Percentiles rank a stretch among this genome's conserved stretches.
These are phyloP conservation scores for Oryctes rhinoceros DNA, from an alignment of 1,140 invertebrate species.

Conservation along the genomic window DNA sequence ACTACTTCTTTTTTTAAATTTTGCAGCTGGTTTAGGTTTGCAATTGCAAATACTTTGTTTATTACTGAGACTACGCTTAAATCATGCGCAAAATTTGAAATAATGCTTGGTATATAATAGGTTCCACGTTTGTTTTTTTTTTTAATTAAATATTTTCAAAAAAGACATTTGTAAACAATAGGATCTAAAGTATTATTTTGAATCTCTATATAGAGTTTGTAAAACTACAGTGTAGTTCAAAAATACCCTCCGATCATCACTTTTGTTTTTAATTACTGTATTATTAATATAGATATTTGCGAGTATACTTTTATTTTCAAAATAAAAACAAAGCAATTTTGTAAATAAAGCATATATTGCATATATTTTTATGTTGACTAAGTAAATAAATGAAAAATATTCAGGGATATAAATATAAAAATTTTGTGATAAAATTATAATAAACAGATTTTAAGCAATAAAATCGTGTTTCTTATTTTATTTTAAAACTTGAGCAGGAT, in stretches of 20 bases:
- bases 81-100: too few relatives aligned
- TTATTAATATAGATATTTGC: too few relatives aligned
- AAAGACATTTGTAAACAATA: too few relatives aligned
- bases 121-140: neutral
- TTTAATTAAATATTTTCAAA: too few relatives aligned
- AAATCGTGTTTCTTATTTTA: neutral
- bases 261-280: neutral
- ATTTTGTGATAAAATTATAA: conserved; percentile 34
- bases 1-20: too few relatives aligned
- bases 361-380: conserved; percentile 19
- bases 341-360: conserved; percentile 25
- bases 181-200: neutral
- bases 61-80: too few relatives aligned
- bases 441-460: conserved; percentile 1
- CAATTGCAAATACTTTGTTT: too few relatives aligned
- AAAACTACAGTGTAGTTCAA: neutral
- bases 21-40: too few relatives aligned
- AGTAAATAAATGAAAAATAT: neutral
- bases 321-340: neutral
- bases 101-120: too few relatives aligned
- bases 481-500: neutral
- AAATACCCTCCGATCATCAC: neutral
- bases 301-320: too few relatives aligned
- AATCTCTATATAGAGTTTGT: neutral
- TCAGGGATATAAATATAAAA: conserved; percentile 28